Evolutionary conservation across 2,113 vertebrate genomes (phyloP), one percentile per base, ranked within the genome.

Genomic region (Hippocampus barbouri): DNA sequence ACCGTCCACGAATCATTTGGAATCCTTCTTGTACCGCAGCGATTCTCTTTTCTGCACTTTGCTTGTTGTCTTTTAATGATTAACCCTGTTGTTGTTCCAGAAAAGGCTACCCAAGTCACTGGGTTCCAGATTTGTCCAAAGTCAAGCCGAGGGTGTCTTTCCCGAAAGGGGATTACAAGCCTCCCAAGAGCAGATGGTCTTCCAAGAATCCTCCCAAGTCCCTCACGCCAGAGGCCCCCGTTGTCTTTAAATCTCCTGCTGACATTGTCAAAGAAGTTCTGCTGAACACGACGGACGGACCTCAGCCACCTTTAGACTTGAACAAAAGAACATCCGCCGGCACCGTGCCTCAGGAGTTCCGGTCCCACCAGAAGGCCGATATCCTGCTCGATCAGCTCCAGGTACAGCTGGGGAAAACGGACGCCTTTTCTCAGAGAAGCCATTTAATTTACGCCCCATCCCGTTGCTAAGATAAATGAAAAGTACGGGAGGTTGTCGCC

Each of bases 241-340:
- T 93, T 1, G 70, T 93, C 65, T 95, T 93, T 84, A 95, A 94
- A 72, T 96, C 97, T 0, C 95, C 96, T 0, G 95, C 95, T 0
- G 96, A 97, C 71, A 96, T 96, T 1, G 95, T 96, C 0, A 93
- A 79, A 34, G 96, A 97, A 73, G 94, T 95, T 16, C 86, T 98
- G 51, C 69, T 94, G 78, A 93, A 92, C 84, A 90, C 85, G 0
- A 53, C 82, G 0, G 92, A 94, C 0, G 78, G 78, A 3, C 62
- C 65, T 2, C 20, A 63, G 0, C 40, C 71, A 6, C 38, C 78
- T 0, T 23, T 73, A 21, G 69, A 76, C 21, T 27, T 18, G 1
- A 3, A 16, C 2, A 2, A 60, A 38, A 8, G 10, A 3, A 59
- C 77, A 16, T 23, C 51, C 20, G 78, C 83, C 10, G 54, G 83